Base-by-base conservation (phyloP, 2,113 vertebrate species). In the Scolopax mira region DNA sequence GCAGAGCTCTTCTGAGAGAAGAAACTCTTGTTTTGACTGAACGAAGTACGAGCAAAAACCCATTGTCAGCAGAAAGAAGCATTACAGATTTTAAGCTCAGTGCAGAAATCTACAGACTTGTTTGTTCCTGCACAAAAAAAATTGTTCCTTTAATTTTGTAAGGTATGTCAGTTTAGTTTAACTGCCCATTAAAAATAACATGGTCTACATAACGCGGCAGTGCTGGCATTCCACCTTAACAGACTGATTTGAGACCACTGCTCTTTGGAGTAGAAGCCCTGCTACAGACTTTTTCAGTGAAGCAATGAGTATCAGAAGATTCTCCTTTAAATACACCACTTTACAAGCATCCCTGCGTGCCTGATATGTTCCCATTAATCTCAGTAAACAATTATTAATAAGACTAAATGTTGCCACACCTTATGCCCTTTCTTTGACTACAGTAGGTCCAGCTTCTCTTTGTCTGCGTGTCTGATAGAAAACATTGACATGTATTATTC, bases 201-300 rank as follows among this genome's bases (percentile, higher is more conserved):
- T 4, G 6, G 16, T 35, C 39, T 71, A 21, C 0, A 0, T 42
- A 71, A 62, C 1, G 0, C 5, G 33, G 35, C 52, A 79, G 2
- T 62, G 65, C 12, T 65, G 22, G 51, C 33, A 54, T n/a, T 79
- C 22, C 52, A 72, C 30, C 6, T 62, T 35, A 71, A 73, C 0
- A 55, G 19, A 51, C n/a, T 37, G 35, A 54, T 6, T 55, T 28
- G 71, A 75, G 48, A 54, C 10, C 1, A 1, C 17, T 64, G 10
- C 23, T 85, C 52, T 64, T 37, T 24, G 55, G 7, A 71, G 65
- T 51, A 51, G 42, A 79, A 90, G 33, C 7, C 30, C 48, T 27
- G 49, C 42, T 69, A 30, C 16, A 65, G 82, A 39, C 39, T n/a
- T 28, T 48, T 23, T 23, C 41, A 66, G 41, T 28, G 28, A 66